Evolutionary conservation across 2,113 vertebrate genomes (phyloP), one percentile per base, ranked within the genome.

Genomic region (Antechinus flavipes): DNA sequence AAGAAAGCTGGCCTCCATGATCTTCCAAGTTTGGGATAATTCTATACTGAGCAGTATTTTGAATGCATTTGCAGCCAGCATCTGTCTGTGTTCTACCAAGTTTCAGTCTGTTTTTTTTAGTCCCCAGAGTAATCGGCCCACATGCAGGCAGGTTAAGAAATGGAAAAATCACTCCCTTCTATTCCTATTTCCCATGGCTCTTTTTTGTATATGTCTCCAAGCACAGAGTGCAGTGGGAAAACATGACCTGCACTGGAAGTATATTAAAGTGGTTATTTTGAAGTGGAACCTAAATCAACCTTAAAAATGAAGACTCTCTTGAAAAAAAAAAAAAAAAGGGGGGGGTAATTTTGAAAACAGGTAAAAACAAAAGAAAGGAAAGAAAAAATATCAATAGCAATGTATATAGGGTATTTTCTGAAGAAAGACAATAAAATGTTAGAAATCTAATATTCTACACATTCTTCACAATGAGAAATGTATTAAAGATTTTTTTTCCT

Each of bases 81-180:
- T 98, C 97, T 97, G 97, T 98, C 97, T 98, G 97, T 92, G 96
- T 56, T 92, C 68, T 54, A 91, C 91, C 11, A 50, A 93, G 49
- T 98, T 98, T 98, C 97, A 98, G 97, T 97, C 97, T 98, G 98
- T 97, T 94, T 98, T 98, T 94, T 98, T 95, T 94, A 98, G 95
- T 98, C 98, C 97, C 97, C 61, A 96, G 98, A 98, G 98, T 94
- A 97, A 98, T 98, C 97, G 98, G 49, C 96, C 97, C 97, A 98
- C 94, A 54, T 96, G 94, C 93, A 98, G 95, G 95, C 95, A 98
- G 97, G 96, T 97, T 92, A 98, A 97, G 96, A 96, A 97, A 98
- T 98, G 96, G 97, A 98, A 98, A 98, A 98, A 98, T 95, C 55
- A 94, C 96, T 94, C 94, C 97, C 93, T 98, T 97, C 94, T 96